Base-by-base conservation (phyloP, 2,113 vertebrate genomes). In the Sinosuthora webbiana region DNA sequence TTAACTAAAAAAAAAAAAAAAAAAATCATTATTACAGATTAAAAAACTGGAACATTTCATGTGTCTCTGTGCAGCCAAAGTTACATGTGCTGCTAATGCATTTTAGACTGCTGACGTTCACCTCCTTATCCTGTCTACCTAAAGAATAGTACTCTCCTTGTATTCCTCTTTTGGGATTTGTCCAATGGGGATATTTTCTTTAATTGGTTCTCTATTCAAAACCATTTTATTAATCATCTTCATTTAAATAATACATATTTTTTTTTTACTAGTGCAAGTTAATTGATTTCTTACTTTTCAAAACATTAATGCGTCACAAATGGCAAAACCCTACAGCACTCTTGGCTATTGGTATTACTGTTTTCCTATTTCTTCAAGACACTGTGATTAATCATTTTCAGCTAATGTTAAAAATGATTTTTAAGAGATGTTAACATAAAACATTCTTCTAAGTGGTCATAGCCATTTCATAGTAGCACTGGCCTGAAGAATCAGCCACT, bases 391-490 rank as follows among this genome's bases (percentile, higher is more conserved):
- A n/a, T 68, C 41, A 77, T 55, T 87, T 39, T 80, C 71, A 70
- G 68, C 33, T 59, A 60, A 52, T 25, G 37, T 28, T 73, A 68
- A 79, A 90, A 73, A 73, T 44, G 0, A 44, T 28, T 89, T 89
- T 55, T 30, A 41, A 28, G 69, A 82, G 9, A 45, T 65, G 42
- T 69, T 73, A 70, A 79, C 28, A 18, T 44, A 45, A 77, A 87
- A 42, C 15, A 27, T 83, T 53, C n/a, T 86, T 93, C 23, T 15
- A 22, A 97, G 85, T 93, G 94, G 94, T 91, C 81, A 56, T 9
- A 88, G 89, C 52, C 71, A 62, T 96, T 95, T 93, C 35, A 18
- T 59, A 65, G 45, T 24, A 83, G 62, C 76, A 83, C 63, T 94
- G 91, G 90, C 59, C 85, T 89, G 60, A 55, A 53, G 59, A 81